These are phyloP conservation scores for Drosophila lini DNA, from an alignment of 1,140 invertebrate genomes.

Conservation along the genomic window DNA sequence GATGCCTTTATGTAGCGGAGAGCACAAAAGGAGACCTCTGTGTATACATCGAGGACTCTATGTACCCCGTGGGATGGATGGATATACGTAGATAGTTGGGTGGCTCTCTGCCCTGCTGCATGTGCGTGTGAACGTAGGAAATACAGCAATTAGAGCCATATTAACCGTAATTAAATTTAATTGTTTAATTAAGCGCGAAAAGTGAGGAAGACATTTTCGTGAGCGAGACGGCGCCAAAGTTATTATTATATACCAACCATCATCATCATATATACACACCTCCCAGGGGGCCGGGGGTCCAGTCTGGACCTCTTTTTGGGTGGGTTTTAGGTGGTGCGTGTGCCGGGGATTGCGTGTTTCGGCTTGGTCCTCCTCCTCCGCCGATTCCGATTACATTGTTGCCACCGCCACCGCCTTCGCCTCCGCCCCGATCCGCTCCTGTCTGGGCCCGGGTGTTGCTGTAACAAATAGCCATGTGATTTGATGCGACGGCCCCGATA, in stretches of 20 bases:
- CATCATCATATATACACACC: slow-evolving; percentile 15
- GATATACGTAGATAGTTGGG: slow-evolving; percentile 33
- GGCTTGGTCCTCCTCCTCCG: slow-evolving; percentile 28
- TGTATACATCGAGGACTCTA: slow-evolving; percentile 23
- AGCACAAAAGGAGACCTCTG: slow-evolving; percentile 43
- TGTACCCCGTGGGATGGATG: slow-evolving; percentile 21
- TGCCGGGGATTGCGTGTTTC: slow-evolving; percentile 59
- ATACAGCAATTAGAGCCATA: slow-evolving; percentile 84
- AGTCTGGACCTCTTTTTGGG: slow-evolving; percentile 26
- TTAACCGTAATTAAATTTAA: slow-evolving; percentile 85
- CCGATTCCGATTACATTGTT: slow-evolving; percentile 49
- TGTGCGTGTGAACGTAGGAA: slow-evolving; percentile 80
- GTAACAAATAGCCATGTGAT: slow-evolving; percentile 81
- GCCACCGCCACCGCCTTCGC: slow-evolving; percentile 20
- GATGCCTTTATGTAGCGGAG: slow-evolving; percentile 73
- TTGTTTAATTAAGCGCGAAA: slow-evolving; percentile 84
- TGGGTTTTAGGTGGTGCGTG: slow-evolving; percentile 56
- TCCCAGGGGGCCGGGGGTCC: slow-evolving; percentile 8
- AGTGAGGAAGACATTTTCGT: slow-evolving; percentile 81
- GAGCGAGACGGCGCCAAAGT: slow-evolving; percentile 22
- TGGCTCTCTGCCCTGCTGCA: slow-evolving; percentile 20
- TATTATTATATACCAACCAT: slow-evolving; percentile 43
- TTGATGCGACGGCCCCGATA: slow-evolving; percentile 79
- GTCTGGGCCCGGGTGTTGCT: slow-evolving; percentile 58
- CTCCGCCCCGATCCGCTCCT: slow-evolving; percentile 13